Evolutionary conservation across 2,113 vertebrate genomes (phyloP).

Genomic region (Salvelinus alpinus): DNA sequence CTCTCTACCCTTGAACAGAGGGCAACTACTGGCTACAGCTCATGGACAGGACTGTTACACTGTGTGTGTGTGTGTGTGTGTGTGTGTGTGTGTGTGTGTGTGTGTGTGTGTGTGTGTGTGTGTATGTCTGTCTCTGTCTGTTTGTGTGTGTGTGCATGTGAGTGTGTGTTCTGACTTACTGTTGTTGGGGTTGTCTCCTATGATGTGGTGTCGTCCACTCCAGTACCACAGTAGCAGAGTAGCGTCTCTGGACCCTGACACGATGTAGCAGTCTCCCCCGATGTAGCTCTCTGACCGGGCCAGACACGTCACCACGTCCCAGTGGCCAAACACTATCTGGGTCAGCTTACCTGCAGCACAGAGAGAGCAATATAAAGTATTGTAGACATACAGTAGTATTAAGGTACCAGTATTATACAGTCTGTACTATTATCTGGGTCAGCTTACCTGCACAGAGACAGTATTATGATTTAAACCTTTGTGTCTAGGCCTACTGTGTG

Average conservation of each 20-base stretch:
- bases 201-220: slow-evolving; percentile 97
- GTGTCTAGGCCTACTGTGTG: too few relatives aligned
- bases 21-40: too few relatives aligned
- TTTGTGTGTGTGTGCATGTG: background rate
- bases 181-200: slow-evolving; percentile 96
- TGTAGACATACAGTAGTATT: too few relatives aligned
- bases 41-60: too few relatives aligned
- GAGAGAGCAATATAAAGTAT: background rate
- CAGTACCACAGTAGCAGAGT: slow-evolving; percentile 97
- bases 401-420: too few relatives aligned
- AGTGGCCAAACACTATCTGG: slow-evolving; percentile 98
- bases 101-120: background rate
- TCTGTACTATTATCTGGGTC: too few relatives aligned
- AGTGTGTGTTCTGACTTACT: slow-evolving; percentile 78
- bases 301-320: slow-evolving; percentile 97
- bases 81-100: background rate
- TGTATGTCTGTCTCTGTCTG: too few relatives aligned
- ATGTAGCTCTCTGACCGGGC: slow-evolving; percentile 97
- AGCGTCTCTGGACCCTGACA: slow-evolving; percentile 94
- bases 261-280: slow-evolving; percentile 96
- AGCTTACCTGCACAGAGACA: too few relatives aligned
- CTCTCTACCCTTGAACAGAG: background rate
- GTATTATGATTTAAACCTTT: too few relatives aligned
- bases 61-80: too few relatives aligned
- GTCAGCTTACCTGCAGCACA: slow-evolving; percentile 85